These are phyloP conservation scores for Myrmophylax atrothorax DNA, from an alignment of 2,113 vertebrate species.

Conservation along the genomic window DNA sequence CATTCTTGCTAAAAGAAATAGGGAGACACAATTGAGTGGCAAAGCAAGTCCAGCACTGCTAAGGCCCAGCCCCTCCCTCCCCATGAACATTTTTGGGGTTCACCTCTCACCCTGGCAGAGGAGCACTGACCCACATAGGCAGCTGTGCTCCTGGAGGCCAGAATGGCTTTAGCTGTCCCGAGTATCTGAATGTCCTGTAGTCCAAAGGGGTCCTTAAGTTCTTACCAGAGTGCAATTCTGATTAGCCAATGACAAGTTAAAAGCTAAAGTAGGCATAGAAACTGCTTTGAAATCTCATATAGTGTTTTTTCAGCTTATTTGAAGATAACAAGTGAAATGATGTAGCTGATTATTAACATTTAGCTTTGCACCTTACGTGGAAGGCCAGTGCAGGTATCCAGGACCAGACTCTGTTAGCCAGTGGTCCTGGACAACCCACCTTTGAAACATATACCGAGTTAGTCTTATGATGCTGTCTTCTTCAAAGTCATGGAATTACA, in stretches of 20 bases:
- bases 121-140: not conserved
- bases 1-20: not conserved
- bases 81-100: rapidly evolving
- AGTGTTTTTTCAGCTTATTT: not conserved
- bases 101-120: not conserved
- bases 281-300: not conserved
- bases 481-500: not conserved
- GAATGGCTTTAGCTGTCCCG: not conserved
- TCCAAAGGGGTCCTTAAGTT: rapidly evolving
- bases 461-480: not conserved
- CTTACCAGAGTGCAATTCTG: not conserved
- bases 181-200: not conserved
- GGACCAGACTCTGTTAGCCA: not conserved
- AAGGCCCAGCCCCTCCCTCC: not conserved
- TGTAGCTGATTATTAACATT: not conserved
- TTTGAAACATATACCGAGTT: not conserved
- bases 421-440: not conserved
- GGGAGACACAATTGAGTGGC: not conserved
- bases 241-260: not conserved
- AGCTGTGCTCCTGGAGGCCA: rapidly evolving
- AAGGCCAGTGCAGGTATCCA: not conserved
- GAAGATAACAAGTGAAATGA: not conserved
- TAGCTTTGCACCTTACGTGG: not conserved
- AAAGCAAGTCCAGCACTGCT: not conserved
- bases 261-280: not conserved